phyloP scores from a whole-genome alignment of 2,888 invertebrate species.

The Hypomecis atomaria region DNA sequence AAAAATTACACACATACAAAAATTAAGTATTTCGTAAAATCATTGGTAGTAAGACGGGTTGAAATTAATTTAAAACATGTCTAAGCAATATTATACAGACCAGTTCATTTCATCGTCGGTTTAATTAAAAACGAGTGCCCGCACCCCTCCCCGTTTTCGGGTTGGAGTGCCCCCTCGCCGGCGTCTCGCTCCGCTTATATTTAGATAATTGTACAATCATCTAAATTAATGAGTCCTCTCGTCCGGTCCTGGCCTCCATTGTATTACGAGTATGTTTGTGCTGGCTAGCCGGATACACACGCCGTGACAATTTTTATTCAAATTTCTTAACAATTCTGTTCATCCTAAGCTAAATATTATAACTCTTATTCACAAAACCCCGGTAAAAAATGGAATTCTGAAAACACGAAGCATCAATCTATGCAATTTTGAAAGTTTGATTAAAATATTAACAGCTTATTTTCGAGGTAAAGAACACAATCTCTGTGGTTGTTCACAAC shows the following conservation, averaged over 20 bases:
- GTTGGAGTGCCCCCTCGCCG: slow-evolving; percentile 76
- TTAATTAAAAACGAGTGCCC: slow-evolving; percentile 85
- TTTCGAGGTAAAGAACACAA: slow-evolving; percentile 51
- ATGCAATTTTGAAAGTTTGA: slow-evolving; percentile 24
- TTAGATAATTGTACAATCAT: slow-evolving; percentile 86
- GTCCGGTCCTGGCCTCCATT: slow-evolving; percentile 81
- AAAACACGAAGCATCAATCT: background rate
- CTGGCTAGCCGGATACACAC: slow-evolving; percentile 68
- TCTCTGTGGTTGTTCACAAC: slow-evolving; percentile 71
- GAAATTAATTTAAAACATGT: slow-evolving; percentile 84
- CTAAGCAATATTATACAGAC: slow-evolving; percentile 84
- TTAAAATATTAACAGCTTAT: slow-evolving; percentile 45
- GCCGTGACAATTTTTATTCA: slow-evolving; percentile 72
- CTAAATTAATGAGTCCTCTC: slow-evolving; percentile 84
- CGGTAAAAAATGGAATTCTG: background rate
- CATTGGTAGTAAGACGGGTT: slow-evolving; percentile 72
- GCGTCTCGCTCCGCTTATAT: slow-evolving; percentile 83
- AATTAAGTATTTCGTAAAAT: slow-evolving; percentile 60
- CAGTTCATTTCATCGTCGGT: slow-evolving; percentile 84
- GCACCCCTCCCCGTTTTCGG: slow-evolving; percentile 80
- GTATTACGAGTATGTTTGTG: slow-evolving; percentile 69
- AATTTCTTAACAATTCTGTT: slow-evolving; percentile 60
- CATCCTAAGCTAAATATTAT: slow-evolving; percentile 4
- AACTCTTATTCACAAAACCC: background rate
- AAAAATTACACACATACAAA: background rate